Base-by-base conservation (phyloP, 2,888 invertebrate species). In the Pollenia labialis region DNA sequence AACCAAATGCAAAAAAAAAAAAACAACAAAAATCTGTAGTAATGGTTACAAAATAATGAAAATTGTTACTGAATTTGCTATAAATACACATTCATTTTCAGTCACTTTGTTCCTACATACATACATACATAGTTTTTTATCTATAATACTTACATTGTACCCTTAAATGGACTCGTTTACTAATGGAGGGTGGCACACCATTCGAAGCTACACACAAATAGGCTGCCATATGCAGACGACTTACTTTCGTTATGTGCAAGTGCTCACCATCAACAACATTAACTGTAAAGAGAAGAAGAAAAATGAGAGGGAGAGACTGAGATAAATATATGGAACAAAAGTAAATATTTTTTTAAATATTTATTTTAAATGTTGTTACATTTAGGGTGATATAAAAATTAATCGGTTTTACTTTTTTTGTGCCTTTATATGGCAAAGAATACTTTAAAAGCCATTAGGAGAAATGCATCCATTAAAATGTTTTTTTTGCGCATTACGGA, bases 181-280 rank as follows among this genome's bases (percentile, higher is more conserved):
- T 97, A 91, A 97, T 97, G 69, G 97, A 97, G 11, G 98, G 98
- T 44, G 97, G 97, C 46, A 98, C 97, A 81, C 97, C 97, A 92
- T 98, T 98, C 82, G 97, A 97, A 14, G 98, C 98, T 89, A 98
- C 98, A 94, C 98, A 98, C 87, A 98, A 94, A 94, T 98, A 98
- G 48, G 97, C 97, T 40, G 97, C 98, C 98, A 98, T 98, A 93
- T 98, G 98, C 87, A 98, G 95, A 66, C 98, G 95, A 90, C 97
- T 98, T 89, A 98, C 97, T 94, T 97, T 97, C 82, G 96, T 96
- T 90, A 98, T 96, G 90, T 96, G 96, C 90, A 98, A 94, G 77
- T 96, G 95, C 92, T 98, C 98, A 3, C 98, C 98, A 91, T 98
- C 97, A 84, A 98, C 97, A 76, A 97, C 97, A 93, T 96, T 97